phyloP scores from a whole-genome alignment of 2,113 vertebrate genomes.

The Setophaga petechia region DNA sequence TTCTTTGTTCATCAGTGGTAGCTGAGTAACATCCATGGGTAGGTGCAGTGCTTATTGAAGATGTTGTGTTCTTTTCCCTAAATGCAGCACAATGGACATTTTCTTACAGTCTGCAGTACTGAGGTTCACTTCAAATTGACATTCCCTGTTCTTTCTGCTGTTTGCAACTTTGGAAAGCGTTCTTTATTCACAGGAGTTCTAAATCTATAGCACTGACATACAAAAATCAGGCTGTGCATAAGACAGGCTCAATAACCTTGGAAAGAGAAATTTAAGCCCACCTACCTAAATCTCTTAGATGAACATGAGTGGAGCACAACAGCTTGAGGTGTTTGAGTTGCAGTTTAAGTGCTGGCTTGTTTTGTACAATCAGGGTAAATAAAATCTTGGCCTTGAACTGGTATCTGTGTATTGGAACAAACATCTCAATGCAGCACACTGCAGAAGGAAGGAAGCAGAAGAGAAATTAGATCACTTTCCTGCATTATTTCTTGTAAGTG shows the following conservation, averaged over 20 bases:
- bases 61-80: not conserved
- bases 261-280: not conserved
- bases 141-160: not conserved
- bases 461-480: slow-evolving; percentile 58
- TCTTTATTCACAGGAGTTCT: not conserved
- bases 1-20: not conserved
- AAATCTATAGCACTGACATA: not conserved
- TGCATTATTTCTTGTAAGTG: slow-evolving; percentile 43
- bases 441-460: slow-evolving; percentile 56
- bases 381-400: slow-evolving; percentile 52
- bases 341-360: not conserved
- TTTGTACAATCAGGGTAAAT: slow-evolving; percentile 5
- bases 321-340: not conserved
- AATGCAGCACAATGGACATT: not conserved
- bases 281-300: not conserved
- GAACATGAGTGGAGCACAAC: not conserved
- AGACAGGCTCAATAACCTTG: not conserved
- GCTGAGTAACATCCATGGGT: not conserved
- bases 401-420: slow-evolving; percentile 42
- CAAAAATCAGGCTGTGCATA: not conserved
- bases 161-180: not conserved
- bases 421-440: not conserved
- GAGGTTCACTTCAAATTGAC: not conserved
- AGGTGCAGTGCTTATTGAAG: not conserved
- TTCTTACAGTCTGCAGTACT: not conserved